Percentiles rank a stretch among this genome's conserved stretches.
phyloP scores from a whole-genome alignment of 2,113 vertebrate species.

The Deroptyus accipitrinus region DNA sequence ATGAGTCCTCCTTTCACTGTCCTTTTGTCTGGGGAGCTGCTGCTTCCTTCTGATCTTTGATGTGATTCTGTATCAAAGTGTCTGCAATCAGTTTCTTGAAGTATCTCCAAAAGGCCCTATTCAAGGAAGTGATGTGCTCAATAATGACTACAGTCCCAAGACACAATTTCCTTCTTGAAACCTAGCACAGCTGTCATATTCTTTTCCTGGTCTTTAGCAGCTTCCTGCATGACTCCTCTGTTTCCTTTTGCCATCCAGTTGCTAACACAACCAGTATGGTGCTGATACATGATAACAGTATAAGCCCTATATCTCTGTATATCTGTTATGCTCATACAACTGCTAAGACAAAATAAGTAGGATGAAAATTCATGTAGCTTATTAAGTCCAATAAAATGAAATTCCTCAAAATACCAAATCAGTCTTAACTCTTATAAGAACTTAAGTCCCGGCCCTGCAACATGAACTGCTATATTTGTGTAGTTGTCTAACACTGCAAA shows the following conservation, averaged over 20 bases:
- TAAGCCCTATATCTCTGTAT: background rate
- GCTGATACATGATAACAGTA: rapidly evolving
- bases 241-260: background rate
- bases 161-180: background rate
- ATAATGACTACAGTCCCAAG: background rate
- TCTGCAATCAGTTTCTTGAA: background rate
- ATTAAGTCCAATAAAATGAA: background rate
- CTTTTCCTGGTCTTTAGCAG: background rate
- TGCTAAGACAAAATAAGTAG: background rate
- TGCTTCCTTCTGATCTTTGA: background rate
- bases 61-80: background rate
- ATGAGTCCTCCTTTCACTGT: background rate
- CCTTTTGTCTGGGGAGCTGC: background rate
- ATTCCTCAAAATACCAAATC: background rate
- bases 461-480: background rate
- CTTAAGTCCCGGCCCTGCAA: background rate
- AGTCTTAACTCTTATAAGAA: background rate
- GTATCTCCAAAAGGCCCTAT: background rate
- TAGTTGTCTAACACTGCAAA: background rate
- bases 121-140: background rate
- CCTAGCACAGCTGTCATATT: background rate
- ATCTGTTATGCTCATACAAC: background rate
- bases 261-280: background rate
- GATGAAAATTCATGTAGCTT: background rate
- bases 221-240: background rate